These are phyloP conservation scores for Etheostoma perlongum DNA, from an alignment of 2,797 vertebrate species.

Conservation along the genomic window DNA sequence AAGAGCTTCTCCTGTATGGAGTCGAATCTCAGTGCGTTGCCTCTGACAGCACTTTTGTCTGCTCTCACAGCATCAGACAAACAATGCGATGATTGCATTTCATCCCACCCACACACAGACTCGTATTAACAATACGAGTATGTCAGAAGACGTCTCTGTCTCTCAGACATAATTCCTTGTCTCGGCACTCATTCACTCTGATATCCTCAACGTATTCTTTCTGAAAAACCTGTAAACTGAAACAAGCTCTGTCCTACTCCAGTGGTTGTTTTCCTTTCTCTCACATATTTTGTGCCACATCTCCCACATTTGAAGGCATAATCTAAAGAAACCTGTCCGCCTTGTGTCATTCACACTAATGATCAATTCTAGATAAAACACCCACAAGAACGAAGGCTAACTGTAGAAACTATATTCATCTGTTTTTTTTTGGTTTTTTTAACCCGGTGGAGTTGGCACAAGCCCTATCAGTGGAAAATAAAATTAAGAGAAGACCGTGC, in stretches of 20 bases:
- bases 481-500: conserved; percentile 13
- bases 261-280: conserved; percentile 21
- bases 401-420: conserved; percentile 18
- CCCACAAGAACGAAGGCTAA: conserved; percentile 8
- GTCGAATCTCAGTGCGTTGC: conserved; percentile 16
- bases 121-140: conserved; percentile 54
- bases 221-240: conserved; percentile 31
- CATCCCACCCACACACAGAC: conserved; percentile 46
- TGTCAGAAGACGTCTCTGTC: conserved; percentile 39
- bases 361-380: conserved; percentile 12
- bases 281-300: conserved; percentile 19
- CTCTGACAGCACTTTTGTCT: conserved; percentile 55
- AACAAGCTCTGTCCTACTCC: conserved; percentile 15
- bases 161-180: conserved; percentile 48
- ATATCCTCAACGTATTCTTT: background rate
- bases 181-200: conserved; percentile 58
- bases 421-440: background rate
- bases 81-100: conserved; percentile 52
- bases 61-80: conserved; percentile 43
- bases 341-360: conserved; percentile 32
- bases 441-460: conserved; percentile 15
- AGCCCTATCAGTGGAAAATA: conserved; percentile 34
- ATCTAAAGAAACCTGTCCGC: conserved; percentile 21
- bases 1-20: conserved; percentile 13
- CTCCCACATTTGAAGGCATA: conserved; percentile 35